Evolutionary conservation across 2,797 vertebrate species (phyloP), one percentile per base, ranked within the genome.

Genomic region (Tachyglossus aculeatus): DNA sequence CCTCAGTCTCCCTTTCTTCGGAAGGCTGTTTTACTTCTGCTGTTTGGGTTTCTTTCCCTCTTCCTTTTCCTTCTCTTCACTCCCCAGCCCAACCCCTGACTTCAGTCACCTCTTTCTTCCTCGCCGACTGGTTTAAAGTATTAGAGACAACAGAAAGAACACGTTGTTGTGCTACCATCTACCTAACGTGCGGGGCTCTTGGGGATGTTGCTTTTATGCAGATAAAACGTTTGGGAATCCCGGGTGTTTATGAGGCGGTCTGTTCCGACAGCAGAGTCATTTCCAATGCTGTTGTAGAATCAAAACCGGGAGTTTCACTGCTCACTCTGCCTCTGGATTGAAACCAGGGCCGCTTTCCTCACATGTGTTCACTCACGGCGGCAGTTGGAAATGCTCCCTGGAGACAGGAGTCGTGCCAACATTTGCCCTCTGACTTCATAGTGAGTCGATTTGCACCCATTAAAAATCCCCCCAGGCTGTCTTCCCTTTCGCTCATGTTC

Each of bases 11-110:
- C 18, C 56, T 47, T 62, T n/a, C n/a, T n/a, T n/a, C n/a, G n/a
- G n/a, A n/a, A n/a, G n/a, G n/a, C n/a, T n/a, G n/a, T n/a, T n/a
- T n/a, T n/a, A n/a, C n/a, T n/a, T n/a, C n/a, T n/a, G n/a, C 18
- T 32, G 39, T 4, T 41, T 32, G 13, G 18, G 57, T 27, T 24
- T 21, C 50, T 71, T 62, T 31, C 29, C 15, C n/a, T 12, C 31
- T 22, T 19, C 16, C 7, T 45, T 73, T 78, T 52, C 36, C 34
- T 54, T 54, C 29, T 58, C 33, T 21, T 55, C 56, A 68, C 38
- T 40, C 6, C 45, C 29, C 32, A 21, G n/a, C n/a, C n/a, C n/a
- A n/a, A n/a, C n/a, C n/a, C n/a, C n/a, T n/a, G n/a, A n/a, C n/a
- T n/a, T n/a, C n/a, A n/a, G n/a, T n/a, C n/a, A n/a, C n/a, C n/a